Evolutionary conservation across 2,113 vertebrate species (phyloP).

Genomic region (Rissa tridactyla): DNA sequence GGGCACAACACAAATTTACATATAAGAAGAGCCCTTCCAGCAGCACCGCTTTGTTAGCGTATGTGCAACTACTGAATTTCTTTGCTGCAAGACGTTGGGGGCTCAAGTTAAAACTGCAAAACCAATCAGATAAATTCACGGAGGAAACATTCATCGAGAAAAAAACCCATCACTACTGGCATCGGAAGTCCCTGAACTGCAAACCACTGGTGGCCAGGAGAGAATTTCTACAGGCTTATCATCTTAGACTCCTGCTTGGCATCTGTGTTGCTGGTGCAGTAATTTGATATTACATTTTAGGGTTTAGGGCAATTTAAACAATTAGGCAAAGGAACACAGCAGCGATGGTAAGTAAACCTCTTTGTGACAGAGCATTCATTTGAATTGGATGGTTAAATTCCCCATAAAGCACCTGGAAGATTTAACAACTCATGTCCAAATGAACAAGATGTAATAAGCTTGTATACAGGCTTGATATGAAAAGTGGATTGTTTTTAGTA

Average conservation of each 20-base stretch:
- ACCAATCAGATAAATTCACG: neutral
- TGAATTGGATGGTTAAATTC: slow-evolving; percentile 46
- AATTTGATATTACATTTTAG: neutral
- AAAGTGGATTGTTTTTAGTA: slow-evolving; percentile 58
- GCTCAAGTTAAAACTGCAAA: neutral
- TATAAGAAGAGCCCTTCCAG: neutral
- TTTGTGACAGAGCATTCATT: slow-evolving; percentile 4
- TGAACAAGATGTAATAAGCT: slow-evolving; percentile 49
- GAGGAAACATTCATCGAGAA: neutral
- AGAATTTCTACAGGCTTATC: neutral
- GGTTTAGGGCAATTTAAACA: slow-evolving; percentile 19
- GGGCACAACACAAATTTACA: neutral
- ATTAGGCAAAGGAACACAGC: neutral
- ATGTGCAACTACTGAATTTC: neutral
- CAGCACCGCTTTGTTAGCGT: neutral
- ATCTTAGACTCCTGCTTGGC: neutral
- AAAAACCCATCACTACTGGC: neutral
- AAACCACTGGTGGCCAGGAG: neutral
- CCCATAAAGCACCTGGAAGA: slow-evolving; percentile 36
- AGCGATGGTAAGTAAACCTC: neutral
- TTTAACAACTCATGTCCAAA: slow-evolving; percentile 51
- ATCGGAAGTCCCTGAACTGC: neutral
- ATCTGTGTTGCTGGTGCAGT: neutral
- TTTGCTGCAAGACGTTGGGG: neutral
- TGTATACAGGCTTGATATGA: slow-evolving; percentile 43